These are phyloP conservation scores for Ginglymostoma cirratum DNA, from an alignment of 2,113 vertebrate species.

Conservation along the genomic window DNA sequence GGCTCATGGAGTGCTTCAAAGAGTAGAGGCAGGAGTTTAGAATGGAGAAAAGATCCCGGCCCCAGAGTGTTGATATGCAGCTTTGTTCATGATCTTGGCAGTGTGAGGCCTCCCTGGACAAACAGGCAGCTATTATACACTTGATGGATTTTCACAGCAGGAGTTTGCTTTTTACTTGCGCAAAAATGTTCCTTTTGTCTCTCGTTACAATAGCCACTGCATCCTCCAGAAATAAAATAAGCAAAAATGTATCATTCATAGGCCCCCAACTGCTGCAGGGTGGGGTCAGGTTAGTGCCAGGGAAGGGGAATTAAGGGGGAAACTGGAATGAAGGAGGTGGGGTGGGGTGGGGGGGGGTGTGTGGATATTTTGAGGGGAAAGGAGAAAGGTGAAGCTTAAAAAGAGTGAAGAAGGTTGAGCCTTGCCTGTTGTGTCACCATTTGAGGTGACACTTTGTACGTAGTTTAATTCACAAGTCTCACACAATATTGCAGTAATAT, in stretches of 20 bases:
- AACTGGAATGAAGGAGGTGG: no score
- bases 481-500: no score
- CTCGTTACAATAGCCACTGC: background rate
- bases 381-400: no score
- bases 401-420: background rate
- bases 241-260: constrained; percentile 33
- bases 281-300: background rate
- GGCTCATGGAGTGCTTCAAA: constrained; percentile 54
- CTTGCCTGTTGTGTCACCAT: background rate
- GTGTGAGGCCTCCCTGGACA: constrained; percentile 43
- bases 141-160: constrained; percentile 43
- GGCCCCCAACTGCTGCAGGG: background rate
- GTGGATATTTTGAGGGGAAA: no score
- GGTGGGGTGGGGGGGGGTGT: background rate
- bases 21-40: constrained; percentile 41
- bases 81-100: constrained; percentile 66
- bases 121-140: constrained; percentile 46
- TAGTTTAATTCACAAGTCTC: background rate
- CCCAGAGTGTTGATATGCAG: constrained; percentile 40
- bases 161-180: constrained; percentile 15
- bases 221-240: background rate
- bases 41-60: constrained; percentile 42
- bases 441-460: background rate
- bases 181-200: constrained; percentile 33
- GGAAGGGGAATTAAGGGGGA: background rate